Conservation (phyloP, 2,888 invertebrate genomes). For the Sminthurinus aureus region DNA sequence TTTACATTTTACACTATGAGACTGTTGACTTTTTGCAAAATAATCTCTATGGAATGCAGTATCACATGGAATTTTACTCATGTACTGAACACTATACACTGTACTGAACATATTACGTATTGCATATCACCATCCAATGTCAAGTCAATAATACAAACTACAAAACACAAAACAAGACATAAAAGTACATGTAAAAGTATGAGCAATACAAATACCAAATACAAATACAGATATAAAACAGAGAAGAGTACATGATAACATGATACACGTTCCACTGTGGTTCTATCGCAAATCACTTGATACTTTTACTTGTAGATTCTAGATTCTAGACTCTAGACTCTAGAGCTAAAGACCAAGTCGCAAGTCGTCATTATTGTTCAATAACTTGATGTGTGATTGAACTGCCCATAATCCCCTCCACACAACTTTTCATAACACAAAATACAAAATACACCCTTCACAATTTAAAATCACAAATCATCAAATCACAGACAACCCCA, state of each 20-base stretch:
- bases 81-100: neutral
- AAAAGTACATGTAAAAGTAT: too few relatives aligned
- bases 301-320: too few relatives aligned
- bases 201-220: neutral
- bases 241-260: neutral
- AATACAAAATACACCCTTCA: neutral
- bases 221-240: neutral
- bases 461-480: too few relatives aligned
- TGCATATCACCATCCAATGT: too few relatives aligned
- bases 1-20: neutral
- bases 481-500: too few relatives aligned
- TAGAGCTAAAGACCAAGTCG: neutral
- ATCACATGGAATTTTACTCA: neutral
- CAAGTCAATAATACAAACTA: too few relatives aligned
- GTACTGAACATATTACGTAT: too few relatives aligned
- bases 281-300: too few relatives aligned
- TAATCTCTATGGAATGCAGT: slow-evolving; percentile 14
- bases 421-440: neutral
- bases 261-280: slow-evolving; percentile 18
- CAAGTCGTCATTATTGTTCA: slow-evolving; percentile 13
- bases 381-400: slow-evolving; percentile 27
- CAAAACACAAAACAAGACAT: too few relatives aligned
- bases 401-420: neutral
- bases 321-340: too few relatives aligned
- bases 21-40: slow-evolving; percentile 10